Evolutionary conservation across 2,113 vertebrate species (phyloP).

Genomic region (Oxyruncus cristatus): DNA sequence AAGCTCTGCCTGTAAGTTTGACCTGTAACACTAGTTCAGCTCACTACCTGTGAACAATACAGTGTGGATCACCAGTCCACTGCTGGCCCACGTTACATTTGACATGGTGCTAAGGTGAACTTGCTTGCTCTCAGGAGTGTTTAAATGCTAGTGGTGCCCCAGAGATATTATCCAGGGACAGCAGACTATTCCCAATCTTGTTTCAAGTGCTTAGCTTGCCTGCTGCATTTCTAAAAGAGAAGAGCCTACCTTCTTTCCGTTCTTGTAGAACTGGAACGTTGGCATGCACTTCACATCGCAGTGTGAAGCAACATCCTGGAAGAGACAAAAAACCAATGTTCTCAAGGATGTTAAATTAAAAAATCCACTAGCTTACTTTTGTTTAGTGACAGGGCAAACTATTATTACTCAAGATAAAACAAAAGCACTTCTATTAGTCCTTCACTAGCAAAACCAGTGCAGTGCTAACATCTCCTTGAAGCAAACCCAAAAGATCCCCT

Average conservation of each 20-base stretch:
- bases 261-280: conserved; percentile 91
- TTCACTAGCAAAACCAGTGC: not conserved
- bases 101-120: not conserved
- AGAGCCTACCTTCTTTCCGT: conserved; percentile 75
- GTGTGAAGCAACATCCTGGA: conserved; percentile 79
- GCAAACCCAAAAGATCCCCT: not conserved
- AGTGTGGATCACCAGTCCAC: not conserved
- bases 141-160: not conserved
- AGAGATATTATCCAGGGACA: not conserved
- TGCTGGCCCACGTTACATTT: not conserved
- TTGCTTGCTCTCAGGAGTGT: not conserved
- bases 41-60: not conserved
- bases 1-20: not conserved
- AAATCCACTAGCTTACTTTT: not conserved
- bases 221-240: not conserved
- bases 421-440: not conserved
- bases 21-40: not conserved
- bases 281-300: conserved; percentile 89
- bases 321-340: not conserved
- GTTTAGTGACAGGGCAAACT: not conserved
- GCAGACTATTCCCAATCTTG: not conserved
- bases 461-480: not conserved
- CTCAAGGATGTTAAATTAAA: not conserved
- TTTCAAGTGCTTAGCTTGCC: not conserved
- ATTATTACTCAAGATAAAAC: not conserved